These are phyloP conservation scores for Trachelus troglodyta DNA, from an alignment of 2,888 invertebrate species.

Conservation along the genomic window DNA sequence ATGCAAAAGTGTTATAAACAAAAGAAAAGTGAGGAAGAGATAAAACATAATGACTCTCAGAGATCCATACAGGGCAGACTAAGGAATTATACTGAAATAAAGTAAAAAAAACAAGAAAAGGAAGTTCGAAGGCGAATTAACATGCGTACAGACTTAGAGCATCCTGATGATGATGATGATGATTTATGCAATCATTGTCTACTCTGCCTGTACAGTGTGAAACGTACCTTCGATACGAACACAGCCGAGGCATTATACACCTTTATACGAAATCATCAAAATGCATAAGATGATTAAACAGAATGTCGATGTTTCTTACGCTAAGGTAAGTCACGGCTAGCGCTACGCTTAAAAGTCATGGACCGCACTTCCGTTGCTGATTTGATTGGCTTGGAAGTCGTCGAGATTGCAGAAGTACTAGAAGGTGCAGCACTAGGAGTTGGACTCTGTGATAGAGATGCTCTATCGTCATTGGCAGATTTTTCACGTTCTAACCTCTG, in stretches of 20 bases:
- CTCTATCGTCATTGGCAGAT: conserved; percentile 57
- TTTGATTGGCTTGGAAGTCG: conserved; percentile 15
- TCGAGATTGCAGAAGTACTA: conserved; percentile 34
- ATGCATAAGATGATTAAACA: background rate
- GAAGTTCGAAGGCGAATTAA: background rate
- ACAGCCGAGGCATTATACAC: background rate
- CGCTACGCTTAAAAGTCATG: conserved; percentile 63
- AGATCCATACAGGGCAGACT: background rate
- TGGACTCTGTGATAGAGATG: conserved; percentile 60
- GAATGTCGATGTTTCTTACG: background rate
- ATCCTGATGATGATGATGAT: background rate
- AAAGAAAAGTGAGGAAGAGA: background rate
- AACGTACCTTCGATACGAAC: background rate
- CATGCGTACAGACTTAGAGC: background rate
- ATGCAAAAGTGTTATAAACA: background rate
- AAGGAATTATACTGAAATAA: background rate
- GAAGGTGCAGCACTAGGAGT: conserved; percentile 47
- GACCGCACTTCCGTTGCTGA: conserved; percentile 57
- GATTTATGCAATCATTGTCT: background rate
- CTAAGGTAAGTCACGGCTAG: conserved; percentile 57
- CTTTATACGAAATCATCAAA: background rate
- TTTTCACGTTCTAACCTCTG: conserved; percentile 68
- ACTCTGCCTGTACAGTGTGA: background rate
- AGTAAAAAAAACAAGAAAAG: background rate
- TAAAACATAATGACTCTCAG: background rate